phyloP scores from a whole-genome alignment of 2,888 invertebrate genomes.

The Drosophila cyrtoloma region DNA sequence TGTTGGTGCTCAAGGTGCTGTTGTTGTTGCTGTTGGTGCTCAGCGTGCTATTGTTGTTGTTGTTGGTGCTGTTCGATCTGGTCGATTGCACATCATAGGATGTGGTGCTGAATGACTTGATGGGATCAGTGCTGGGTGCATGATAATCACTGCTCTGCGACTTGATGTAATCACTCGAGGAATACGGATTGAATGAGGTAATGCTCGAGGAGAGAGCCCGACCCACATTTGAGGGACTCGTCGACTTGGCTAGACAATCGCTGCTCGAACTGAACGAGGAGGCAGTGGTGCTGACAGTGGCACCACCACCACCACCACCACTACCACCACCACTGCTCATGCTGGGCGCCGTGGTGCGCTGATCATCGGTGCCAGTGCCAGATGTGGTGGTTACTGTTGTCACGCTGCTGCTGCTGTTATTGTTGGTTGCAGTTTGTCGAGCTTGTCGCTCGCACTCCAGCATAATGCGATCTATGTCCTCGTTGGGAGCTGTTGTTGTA shows the following conservation, averaged over 20 bases:
- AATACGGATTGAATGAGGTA: constrained; percentile 85
- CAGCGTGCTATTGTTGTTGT: constrained; percentile 72
- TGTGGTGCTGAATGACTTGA: constrained; percentile 85
- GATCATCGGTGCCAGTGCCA: constrained; percentile 60
- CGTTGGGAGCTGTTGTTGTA: constrained; percentile 50
- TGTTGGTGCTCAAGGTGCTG: constrained; percentile 42
- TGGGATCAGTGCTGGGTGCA: constrained; percentile 85
- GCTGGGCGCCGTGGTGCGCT: constrained; percentile 76
- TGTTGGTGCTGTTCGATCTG: constrained; percentile 70
- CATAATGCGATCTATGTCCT: constrained; percentile 85
- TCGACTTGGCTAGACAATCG: constrained; percentile 84
- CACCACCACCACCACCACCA: constrained; percentile 46
- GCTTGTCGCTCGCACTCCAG: constrained; percentile 84
- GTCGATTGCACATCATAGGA: constrained; percentile 85
- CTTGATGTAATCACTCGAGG: constrained; percentile 85
- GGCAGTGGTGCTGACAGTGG: constrained; percentile 65
- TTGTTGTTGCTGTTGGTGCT: constrained; percentile 60
- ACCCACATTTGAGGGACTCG: constrained; percentile 82
- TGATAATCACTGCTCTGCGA: constrained; percentile 85
- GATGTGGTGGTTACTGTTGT: constrained; percentile 31
- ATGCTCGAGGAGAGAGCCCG: constrained; percentile 84
- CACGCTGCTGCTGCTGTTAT: constrained; percentile 27
- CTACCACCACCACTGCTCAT: constrained; percentile 61
- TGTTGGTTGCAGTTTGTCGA: constrained; percentile 32
- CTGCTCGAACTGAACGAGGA: constrained; percentile 84